Evolutionary conservation across 37 sponge, comb jelly and placozoan genomes (phyloP).

Genomic region (Halisarca cf. caerulea): DNA sequence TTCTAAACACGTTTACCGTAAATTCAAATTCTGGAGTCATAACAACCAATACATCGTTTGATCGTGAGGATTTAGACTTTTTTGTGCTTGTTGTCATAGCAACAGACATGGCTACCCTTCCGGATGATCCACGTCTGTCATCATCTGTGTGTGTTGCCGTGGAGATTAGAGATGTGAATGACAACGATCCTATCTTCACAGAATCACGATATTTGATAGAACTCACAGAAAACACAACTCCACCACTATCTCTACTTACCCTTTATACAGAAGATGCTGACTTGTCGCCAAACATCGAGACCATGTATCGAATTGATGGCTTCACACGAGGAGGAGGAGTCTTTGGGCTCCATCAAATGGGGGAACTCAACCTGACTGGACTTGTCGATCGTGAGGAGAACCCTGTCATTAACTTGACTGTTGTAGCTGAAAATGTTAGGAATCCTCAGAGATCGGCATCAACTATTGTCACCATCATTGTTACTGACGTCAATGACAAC

Average conservation of each 20-base stretch:
- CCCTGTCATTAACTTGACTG: conserved; percentile 43
- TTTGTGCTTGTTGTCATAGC: conserved; percentile 67
- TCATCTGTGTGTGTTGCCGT: conserved; percentile 50
- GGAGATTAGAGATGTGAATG: conserved; percentile 72
- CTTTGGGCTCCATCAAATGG: not conserved
- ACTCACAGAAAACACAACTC: conserved; percentile 33
- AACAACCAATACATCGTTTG: conserved; percentile 4
- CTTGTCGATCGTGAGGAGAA: conserved; percentile 3
- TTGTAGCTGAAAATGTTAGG: conserved; percentile 56
- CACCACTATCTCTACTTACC: not conserved
- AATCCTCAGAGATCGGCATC: not conserved
- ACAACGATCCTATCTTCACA: conserved; percentile 62
- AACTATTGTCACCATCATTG: not conserved
- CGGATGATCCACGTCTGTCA: conserved; percentile 22
- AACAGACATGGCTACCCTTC: conserved; percentile 58
- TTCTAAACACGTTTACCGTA: not conserved
- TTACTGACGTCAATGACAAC: conserved; percentile 53
- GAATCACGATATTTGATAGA: conserved; percentile 5
- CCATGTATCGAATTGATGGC: not conserved
- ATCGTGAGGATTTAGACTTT: conserved; percentile 37
- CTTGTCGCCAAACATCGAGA: not conserved
- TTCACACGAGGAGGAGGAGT: conserved; percentile 1
- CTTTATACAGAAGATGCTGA: conserved; percentile 35
- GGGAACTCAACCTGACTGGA: not conserved
- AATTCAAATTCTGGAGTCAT: not conserved